Evolutionary conservation across 2,888 invertebrate genomes (phyloP), one percentile per base, ranked within the genome.

Genomic region (Microchrysa polita): DNA sequence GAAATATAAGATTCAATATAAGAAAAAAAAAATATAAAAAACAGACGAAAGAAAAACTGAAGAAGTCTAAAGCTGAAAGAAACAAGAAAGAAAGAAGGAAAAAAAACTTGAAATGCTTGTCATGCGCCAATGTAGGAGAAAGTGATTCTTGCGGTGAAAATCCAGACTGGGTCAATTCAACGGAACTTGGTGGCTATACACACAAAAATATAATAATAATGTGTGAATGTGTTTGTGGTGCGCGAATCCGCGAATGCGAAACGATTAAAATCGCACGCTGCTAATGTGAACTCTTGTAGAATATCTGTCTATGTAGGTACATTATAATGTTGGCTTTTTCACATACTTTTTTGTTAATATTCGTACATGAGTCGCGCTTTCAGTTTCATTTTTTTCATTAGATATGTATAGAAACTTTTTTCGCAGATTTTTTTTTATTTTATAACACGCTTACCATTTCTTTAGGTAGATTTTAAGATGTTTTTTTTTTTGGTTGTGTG

Each of bases 111-210:
- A 72, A 60, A 72, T 72, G 72, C 72, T 60, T 60, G 72, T 72
- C 72, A 72, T 72, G 72, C 72, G 72, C 60, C 72, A 48, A 60
- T 60, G 60, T 72, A 53, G 73, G 75, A 75, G 75, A 75, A 75
- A 75, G 75, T 75, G 75, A 75, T 75, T 75, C 73, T 75, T 72
- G 75, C 59, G 75, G 73, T 75, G 73, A 75, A 75, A 75, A 60
- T 73, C 73, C 73, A 75, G 75, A 75, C 73, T 75, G 67, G 75
- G 75, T 75, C 75, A 73, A 75, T 72, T 60, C 72, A 72, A 72
- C 72, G 72, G 69, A 69, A 69, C 69, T 69, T 40, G 55, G 69
- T 57, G 18, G 55, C n/a, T n/a, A n/a, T n/a, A n/a, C 52, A 52
- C 52, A 16, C n/a, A n/a, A n/a, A n/a, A n/a, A n/a, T n/a, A n/a